These are phyloP conservation scores for Paralvinella palmiformis DNA, from an alignment of 1,140 invertebrate genomes.

Conservation along the genomic window DNA sequence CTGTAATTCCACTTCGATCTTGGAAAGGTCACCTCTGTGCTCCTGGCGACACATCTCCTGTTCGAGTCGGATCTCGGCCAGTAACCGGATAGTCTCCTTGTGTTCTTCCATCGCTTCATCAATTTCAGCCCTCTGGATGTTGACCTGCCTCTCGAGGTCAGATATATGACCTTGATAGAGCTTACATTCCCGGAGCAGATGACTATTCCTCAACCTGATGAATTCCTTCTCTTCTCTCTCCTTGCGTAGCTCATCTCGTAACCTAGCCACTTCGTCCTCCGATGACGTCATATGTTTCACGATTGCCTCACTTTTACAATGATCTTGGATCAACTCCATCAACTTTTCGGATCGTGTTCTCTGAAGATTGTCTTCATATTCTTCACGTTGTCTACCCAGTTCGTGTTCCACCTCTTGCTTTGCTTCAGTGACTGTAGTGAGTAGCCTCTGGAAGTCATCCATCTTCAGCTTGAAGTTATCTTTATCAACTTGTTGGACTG, in stretches of 20 bases:
- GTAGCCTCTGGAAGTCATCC: neutral
- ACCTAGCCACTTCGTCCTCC: neutral
- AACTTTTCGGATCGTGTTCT: neutral
- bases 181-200: constrained; percentile 8
- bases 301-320: neutral
- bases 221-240: constrained; percentile 10
- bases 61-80: constrained; percentile 11
- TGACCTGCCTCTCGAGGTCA: constrained; percentile 6
- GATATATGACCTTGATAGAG: constrained; percentile 6
- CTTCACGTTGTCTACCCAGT: neutral
- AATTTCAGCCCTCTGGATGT: constrained; percentile 2
- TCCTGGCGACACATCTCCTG: constrained; percentile 8
- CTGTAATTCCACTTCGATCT: constrained; percentile 8
- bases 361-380: constrained; percentile 2
- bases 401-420: constrained; percentile 10
- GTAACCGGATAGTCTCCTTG: constrained; percentile 13
- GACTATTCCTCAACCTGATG: constrained; percentile 4
- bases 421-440: neutral
- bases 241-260: constrained; percentile 5
- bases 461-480: neutral
- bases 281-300: neutral
- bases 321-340: neutral
- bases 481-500: neutral
- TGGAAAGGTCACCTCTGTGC: constrained; percentile 5
- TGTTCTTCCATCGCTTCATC: constrained; percentile 15